phyloP scores from a whole-genome alignment of 35 echinoderm and acorn worm species.

The Hemicentrotus pulcherrimus region DNA sequence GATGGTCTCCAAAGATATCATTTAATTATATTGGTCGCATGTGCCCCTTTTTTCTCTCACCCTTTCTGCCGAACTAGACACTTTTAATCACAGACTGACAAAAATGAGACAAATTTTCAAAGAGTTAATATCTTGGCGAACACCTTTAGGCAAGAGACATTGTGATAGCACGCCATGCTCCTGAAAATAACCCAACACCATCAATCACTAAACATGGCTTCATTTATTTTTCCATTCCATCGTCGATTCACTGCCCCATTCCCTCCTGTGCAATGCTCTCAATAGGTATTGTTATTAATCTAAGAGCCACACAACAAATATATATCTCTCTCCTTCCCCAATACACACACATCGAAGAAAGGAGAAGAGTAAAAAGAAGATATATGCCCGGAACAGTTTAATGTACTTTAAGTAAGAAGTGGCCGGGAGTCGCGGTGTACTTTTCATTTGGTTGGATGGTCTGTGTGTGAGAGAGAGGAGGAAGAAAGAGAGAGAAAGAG shows the following conservation, averaged over 20 bases:
- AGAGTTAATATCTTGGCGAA: constrained; percentile 18
- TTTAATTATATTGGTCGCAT: neutral
- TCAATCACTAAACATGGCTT: constrained; percentile 11
- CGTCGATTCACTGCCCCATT: neutral
- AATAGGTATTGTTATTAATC: constrained; percentile 38
- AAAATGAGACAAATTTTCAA: constrained; percentile 14
- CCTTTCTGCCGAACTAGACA: constrained; percentile 1
- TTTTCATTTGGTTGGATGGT: constrained; percentile 7
- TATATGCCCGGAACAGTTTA: constrained; percentile 33
- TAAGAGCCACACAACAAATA: neutral
- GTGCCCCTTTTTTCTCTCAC: neutral
- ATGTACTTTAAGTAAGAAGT: constrained; percentile 15
- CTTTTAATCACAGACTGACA: constrained; percentile 12
- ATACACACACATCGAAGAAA: constrained; percentile 2
- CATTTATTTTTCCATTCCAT: constrained; percentile 19
- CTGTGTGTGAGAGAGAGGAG: neutral
- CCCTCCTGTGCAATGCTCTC: neutral
- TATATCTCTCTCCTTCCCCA: neutral
- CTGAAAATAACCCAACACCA: neutral
- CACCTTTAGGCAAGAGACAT: neutral
- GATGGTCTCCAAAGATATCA: neutral
- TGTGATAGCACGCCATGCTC: neutral
- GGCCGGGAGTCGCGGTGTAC: constrained; percentile 29
- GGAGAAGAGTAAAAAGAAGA: constrained; percentile 17
- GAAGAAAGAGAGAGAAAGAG: constrained; percentile 15